Base-by-base conservation (phyloP, 2,888 invertebrate genomes). In the Dolichomitus sp. region DNA sequence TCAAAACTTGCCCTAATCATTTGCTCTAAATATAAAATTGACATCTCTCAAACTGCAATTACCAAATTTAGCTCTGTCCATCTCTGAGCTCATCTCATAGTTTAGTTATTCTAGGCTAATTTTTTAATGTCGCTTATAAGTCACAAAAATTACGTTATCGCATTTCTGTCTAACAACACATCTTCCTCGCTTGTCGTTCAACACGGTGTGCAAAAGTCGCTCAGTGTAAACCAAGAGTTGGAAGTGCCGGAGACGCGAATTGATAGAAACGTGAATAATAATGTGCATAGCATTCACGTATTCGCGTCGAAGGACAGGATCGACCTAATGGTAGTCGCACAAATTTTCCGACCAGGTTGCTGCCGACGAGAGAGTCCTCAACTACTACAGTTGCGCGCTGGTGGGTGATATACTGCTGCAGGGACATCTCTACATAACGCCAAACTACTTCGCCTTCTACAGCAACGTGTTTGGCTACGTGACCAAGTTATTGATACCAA, bases 391-490 rank as follows among this genome's bases (percentile, higher is more conserved):
- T 63, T 98, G 98, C 94, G 98, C 98, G 83, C 95, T 98, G 89
- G 97, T 98, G 83, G 97, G 98, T 84, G 99, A 99, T 94, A 98
- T 98, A 89, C 94, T 99, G 72, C 96, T 99, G 30, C 99, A 99
- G 95, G 99, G 99, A 75, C 97, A 98, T 93, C 95, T 99, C 88
- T 99, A 98, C 95, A 98, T 99, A 92, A 98, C 98, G 85, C 97
- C 97, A 92, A 98, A 98, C 93, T 98, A 98, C 95, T 98, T 99
- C 94, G 98, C 98, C 89, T 99, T 99, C 95, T 98, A 99, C 94
- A 98, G 99, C 85, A 98, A 98, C 94, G 98, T 99, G 81, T 98
- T 98, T 94, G 98, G 98, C 91, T 98, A 98, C 94, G 97, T 98
- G 87, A 98, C 98, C 91, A 98, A 98, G 97, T 95, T 98, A 88